phyloP scores from a whole-genome alignment of 53 echinoderm and acorn worm genomes.

The Mesocentrotus franciscanus region DNA sequence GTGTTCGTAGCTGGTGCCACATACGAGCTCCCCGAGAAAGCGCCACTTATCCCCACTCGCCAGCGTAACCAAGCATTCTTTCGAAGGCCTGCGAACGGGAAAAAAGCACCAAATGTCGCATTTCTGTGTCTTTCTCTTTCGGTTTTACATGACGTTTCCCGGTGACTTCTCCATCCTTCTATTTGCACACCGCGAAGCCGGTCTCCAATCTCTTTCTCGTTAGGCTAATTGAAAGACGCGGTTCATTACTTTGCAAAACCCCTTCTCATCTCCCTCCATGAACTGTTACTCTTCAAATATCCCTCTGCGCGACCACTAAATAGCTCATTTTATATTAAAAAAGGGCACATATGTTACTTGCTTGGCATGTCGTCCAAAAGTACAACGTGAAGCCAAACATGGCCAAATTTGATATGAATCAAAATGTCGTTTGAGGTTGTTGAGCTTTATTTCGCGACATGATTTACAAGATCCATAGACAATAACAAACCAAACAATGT shows the following conservation, averaged over 20 bases:
- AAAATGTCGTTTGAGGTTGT: conserved; percentile 2
- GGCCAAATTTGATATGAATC: not conserved
- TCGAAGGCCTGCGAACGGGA: not conserved
- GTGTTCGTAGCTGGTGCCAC: not conserved
- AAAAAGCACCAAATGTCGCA: conserved; percentile 53
- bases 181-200: conserved; percentile 16
- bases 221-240: conserved; percentile 30
- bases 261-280: not conserved
- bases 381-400: not conserved
- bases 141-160: conserved; percentile 29
- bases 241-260: conserved; percentile 8
- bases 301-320: not conserved
- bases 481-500: not conserved
- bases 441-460: not conserved
- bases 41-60: conserved; percentile 39
- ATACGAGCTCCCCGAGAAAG: not conserved
- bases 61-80: conserved; percentile 43
- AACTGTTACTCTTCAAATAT: conserved; percentile 44
- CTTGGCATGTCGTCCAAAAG: conserved; percentile 23
- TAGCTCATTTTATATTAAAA: not conserved
- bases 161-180: conserved; percentile 36
- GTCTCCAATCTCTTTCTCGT: conserved; percentile 20
- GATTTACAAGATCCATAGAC: not conserved
- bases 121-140: conserved; percentile 35
- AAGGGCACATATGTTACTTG: conserved; percentile 48